A percentile compares a stretch with the other conserved stretches of the same genome.
Conservation (phyloP, 2,113 vertebrate genomes). For the Lepisosteus osseus region DNA sequence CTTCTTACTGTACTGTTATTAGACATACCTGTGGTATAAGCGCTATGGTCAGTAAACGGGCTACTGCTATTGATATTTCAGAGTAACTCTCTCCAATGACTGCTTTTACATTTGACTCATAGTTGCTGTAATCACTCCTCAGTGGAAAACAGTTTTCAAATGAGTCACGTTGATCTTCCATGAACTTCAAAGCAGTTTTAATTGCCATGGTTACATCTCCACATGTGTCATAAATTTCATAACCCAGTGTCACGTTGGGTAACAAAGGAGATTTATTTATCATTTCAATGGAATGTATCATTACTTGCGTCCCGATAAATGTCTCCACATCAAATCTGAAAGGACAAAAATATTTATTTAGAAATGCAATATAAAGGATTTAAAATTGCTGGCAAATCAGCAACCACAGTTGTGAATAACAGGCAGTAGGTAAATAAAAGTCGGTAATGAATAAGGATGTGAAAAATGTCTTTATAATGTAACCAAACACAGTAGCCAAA, state of each 20-base stretch:
- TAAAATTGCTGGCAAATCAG: no score
- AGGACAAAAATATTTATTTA: not conserved
- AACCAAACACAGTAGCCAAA: no score
- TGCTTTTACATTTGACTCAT: conserved; percentile 34
- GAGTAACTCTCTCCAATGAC: conserved; percentile 48
- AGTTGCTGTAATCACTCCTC: not conserved
- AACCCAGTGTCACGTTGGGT: conserved; percentile 47
- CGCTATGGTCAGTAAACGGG: conserved; percentile 43
- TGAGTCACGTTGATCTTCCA: conserved; percentile 14
- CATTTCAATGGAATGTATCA: conserved; percentile 49
- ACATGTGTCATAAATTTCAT: conserved; percentile 58
- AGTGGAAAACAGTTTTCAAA: conserved; percentile 10
- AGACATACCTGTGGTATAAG: conserved; percentile 48
- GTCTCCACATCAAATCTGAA: conserved; percentile 17
- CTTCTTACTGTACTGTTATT: no score
- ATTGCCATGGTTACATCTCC: conserved; percentile 37
- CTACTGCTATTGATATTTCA: conserved; percentile 43
- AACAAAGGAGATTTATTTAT: conserved; percentile 38
- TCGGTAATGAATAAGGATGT: no score
- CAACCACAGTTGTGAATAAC: no score
- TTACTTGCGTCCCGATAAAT: conserved; percentile 41
- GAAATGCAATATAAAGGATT: no score
- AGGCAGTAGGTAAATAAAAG: conserved; percentile 6
- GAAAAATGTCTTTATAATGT: no score
- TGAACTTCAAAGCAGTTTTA: conserved; percentile 33